Base-by-base conservation (phyloP, 2,113 vertebrate genomes). In the Synchiropus splendidus region DNA sequence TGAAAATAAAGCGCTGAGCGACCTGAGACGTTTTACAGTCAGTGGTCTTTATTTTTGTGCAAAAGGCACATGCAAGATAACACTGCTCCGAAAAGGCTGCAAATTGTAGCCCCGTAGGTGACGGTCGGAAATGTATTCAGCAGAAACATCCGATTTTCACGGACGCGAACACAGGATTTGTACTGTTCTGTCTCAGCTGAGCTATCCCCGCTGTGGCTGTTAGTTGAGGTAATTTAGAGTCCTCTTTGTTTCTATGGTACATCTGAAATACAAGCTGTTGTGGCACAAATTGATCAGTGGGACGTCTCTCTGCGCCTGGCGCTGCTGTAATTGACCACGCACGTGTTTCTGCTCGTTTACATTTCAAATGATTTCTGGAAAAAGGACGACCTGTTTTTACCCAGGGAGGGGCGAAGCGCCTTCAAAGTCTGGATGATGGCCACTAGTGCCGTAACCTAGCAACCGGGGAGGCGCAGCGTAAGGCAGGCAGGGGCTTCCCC, bases 361-460 rank as follows among this genome's bases (percentile, higher is more conserved):
- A n/a, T n/a, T n/a, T n/a, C n/a, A n/a, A n/a, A n/a, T n/a, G n/a
- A n/a, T n/a, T n/a, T n/a, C n/a, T n/a, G 54, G 54, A 67, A 62
- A 56, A 73, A 48, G 15, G 17, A 31, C 40, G n/a, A 51, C 50
- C 48, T 61, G 58, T 36, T 58, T 74, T 8, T 8, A 27, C 8
- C 21, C 4, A 27, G 21, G 21, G 31, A 64, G 65, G 67, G 71
- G 67, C 67, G 67, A 61, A 64, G 57, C 78, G 78, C 79, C 77
- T 79, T 64, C 59, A 64, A 67, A 61, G 43, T 48, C 50, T 39
- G 61, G 70, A 79, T 72, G 68, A 61, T 45, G 64, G 62, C 74
- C 58, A 78, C 49, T 70, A 82, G 74, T 77, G 80, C 64, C 54
- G 81, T 86, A 72, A 70, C 86, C 82, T 86, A 83, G 86, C 83